Base-by-base conservation (phyloP, 2,113 vertebrate species). In the Solenodon paradoxus region DNA sequence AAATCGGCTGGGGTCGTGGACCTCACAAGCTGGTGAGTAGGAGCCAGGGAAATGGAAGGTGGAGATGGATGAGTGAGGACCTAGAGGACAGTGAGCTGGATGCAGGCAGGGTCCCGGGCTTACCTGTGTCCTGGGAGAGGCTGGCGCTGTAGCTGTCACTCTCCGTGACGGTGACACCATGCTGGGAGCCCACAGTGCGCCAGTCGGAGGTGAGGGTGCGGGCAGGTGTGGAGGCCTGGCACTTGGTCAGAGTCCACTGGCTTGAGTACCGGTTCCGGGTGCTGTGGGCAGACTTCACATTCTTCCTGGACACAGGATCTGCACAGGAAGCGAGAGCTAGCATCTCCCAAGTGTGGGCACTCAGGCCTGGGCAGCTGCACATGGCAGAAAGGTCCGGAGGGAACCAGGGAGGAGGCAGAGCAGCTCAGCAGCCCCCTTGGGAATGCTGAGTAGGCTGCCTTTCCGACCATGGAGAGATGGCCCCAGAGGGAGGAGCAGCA, bases 81-180 rank as follows among this genome's bases (percentile, higher is more conserved):
- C 28, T 8, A 15, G 72, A 24, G 19, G n/a, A 38, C 19, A 24
- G 7, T 9, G 30, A 26, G 59, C 19, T 38, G 90, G 72, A 4
- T 2, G 4, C 2, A 38, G 42, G 49, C 11, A 5, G 87, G 85
- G 40, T 22, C 53, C 45, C 7, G 94, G 92, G 28, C 97, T 2
- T 51, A 99, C 99, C 99, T 69, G 99, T 99, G 98, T 99, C 99
- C 98, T 99, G 99, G 1, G 99, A 99, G 93, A 99, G 99, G 97
- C 99, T 99, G 98, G 99, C 99, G 0, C 99, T 99, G 98, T 99
- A 99, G 98, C 99, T 99, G 98, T 99, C 99, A 9, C 99, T 99
- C 98, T 99, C 99, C 0, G 99, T 99, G 98, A 99, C 99, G 0
- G 99, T 99, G 97, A 99, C 99, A 97, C 99, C 99, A 0, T 99